These are phyloP conservation scores for Gulo gulo DNA, from an alignment of 2,113 vertebrate genomes.

Conservation along the genomic window DNA sequence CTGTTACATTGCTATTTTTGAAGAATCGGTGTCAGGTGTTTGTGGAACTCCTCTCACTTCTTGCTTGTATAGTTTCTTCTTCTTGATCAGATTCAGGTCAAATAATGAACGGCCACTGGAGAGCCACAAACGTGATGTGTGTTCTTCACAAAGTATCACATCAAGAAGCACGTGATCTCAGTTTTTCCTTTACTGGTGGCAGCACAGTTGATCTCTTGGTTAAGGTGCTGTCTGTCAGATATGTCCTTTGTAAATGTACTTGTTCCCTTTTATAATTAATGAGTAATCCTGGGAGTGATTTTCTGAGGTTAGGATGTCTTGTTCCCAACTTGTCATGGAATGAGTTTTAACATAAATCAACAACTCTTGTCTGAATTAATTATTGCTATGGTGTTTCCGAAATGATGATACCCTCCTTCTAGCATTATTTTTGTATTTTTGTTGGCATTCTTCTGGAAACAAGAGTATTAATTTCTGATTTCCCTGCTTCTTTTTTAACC, in stretches of 20 bases:
- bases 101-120: neutral
- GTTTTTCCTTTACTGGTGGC: neutral
- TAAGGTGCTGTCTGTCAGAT: neutral
- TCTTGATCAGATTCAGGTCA: neutral
- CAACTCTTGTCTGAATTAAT: neutral
- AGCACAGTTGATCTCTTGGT: too few relatives aligned
- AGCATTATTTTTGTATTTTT: neutral
- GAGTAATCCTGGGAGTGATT: neutral
- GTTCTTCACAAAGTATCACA: neutral
- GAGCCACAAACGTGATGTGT: rapidly evolving
- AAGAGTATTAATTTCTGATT: neutral
- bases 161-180: too few relatives aligned
- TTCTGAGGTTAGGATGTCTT: neutral
- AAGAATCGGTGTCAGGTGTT: neutral
- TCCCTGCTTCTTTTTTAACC: neutral
- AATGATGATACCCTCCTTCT: neutral
- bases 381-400: neutral
- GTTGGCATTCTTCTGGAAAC: neutral
- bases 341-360: neutral
- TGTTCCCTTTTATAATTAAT: neutral
- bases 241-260: neutral
- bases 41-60: neutral
- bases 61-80: neutral
- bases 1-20: neutral
- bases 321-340: neutral